Evolutionary conservation across 2,797 vertebrate species (phyloP), one percentile per base, ranked within the genome.

Genomic region (Sebastes paucispinis): DNA sequence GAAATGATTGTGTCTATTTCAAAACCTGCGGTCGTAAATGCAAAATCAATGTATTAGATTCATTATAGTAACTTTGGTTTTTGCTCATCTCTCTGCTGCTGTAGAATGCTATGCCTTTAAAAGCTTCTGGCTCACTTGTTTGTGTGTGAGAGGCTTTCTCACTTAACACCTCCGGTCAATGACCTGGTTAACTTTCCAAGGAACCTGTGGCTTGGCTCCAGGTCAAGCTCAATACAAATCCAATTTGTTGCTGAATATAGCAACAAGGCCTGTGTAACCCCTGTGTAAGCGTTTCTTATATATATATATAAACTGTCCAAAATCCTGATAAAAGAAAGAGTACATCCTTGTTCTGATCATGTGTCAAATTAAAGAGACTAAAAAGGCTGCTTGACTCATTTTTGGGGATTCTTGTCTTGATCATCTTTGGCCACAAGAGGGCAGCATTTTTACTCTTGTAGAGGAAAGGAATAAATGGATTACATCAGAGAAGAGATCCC

Each of bases 101-200:
- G 57, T 22, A 57, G 22, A 29, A 12, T 43, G 31, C 80, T 75
- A 25, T 50, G 69, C 29, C 70, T 88, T 86, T 84, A 85, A 89
- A 82, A 52, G 18, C 52, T 31, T 57, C 25, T 75, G 63, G 60
- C 68, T 79, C 18, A 11, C 12, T 80, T 74, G 67, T 72, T 69
- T 78, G 64, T 70, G 59, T 78, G 57, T 39, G 80, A 80, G 74
- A 88, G 82, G 80, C 73, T 87, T 90, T 86, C 80, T 83, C 80
- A 72, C 74, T 77, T 75, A 88, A 89, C 59, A 81, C 84, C 84
- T 82, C 66, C 24, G 77, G 88, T 89, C 91, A 90, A 34, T 89
- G 90, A 93, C 92, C 92, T 81, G 80, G 73, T 92, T 86, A 89
- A 90, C 91, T 91, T 85, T 88, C 73, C 75, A 80, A 73, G 86